These are phyloP conservation scores for Molorchus minor DNA, from an alignment of 2,888 invertebrate genomes.

Conservation along the genomic window DNA sequence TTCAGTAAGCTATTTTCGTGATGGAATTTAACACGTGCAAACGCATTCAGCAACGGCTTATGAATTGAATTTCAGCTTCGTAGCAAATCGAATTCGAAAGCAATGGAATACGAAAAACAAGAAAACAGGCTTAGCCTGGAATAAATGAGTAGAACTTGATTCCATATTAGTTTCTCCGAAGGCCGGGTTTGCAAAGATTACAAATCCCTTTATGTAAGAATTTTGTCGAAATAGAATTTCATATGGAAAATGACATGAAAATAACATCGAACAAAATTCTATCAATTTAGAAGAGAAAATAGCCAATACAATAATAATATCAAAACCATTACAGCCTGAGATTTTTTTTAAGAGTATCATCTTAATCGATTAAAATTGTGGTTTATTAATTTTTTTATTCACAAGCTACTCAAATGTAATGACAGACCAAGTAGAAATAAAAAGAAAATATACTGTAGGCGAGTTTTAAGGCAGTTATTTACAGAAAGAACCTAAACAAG, in stretches of 20 bases:
- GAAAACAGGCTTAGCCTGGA: constrained; percentile 17
- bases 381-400: too few species aligned
- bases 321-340: too few species aligned
- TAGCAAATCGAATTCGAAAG: constrained; percentile 15
- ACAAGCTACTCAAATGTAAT: too few species aligned
- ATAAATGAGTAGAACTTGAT: constrained; percentile 19
- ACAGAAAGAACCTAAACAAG: too few species aligned
- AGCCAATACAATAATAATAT: too few species aligned
- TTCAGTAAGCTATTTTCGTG: constrained; percentile 13
- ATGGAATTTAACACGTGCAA: constrained; percentile 18
- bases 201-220: constrained; percentile 12
- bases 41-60: constrained; percentile 16
- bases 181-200: constrained; percentile 5
- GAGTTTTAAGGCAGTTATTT: too few species aligned
- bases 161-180: constrained; percentile 11
- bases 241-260: constrained; percentile 8
- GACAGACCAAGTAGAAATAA: too few species aligned
- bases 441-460: too few species aligned
- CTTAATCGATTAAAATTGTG: too few species aligned
- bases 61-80: constrained; percentile 17
- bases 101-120: constrained; percentile 20
- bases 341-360: too few species aligned
- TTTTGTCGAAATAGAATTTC: constrained; percentile 13
- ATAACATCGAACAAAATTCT: too few species aligned
- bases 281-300: too few species aligned